phyloP scores from a whole-genome alignment of 1,140 invertebrate genomes.

The Aphaenogaster rudis region DNA sequence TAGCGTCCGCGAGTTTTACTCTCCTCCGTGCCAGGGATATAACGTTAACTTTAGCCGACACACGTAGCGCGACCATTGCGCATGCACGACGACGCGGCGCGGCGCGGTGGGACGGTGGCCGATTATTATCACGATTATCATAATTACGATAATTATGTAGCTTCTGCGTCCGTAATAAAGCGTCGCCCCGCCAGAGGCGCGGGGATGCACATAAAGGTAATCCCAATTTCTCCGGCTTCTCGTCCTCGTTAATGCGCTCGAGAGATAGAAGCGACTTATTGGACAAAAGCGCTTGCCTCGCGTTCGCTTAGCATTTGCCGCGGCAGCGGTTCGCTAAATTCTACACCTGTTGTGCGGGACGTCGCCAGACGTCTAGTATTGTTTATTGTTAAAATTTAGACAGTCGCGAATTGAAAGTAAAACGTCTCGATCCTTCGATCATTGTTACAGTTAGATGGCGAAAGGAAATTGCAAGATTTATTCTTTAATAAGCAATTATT shows the following conservation, averaged over 20 bases:
- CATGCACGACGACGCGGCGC: conserved; percentile 45
- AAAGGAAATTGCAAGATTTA: neutral
- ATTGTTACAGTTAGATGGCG: neutral
- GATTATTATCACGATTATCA: conserved; percentile 82
- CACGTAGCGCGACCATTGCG: conserved; percentile 19
- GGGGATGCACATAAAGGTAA: conserved; percentile 45
- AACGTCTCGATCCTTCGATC: neutral
- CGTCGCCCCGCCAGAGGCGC: conserved; percentile 22
- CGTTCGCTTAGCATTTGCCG: conserved; percentile 17
- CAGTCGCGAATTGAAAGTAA: neutral
- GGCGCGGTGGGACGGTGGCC: conserved; percentile 51
- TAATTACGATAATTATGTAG: conserved; percentile 80
- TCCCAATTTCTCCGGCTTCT: conserved; percentile 46
- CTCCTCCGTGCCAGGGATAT: conserved; percentile 59
- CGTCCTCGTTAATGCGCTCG: conserved; percentile 45
- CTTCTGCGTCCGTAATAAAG: conserved; percentile 76
- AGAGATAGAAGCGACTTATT: conserved; percentile 39
- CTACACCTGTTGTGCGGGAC: neutral
- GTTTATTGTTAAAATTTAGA: conserved; percentile 5
- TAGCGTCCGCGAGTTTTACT: conserved; percentile 54
- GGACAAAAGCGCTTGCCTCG: conserved; percentile 14
- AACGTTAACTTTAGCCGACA: conserved; percentile 70
- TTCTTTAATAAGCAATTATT: neutral
- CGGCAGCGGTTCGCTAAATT: neutral
- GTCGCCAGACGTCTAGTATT: neutral